Base-by-base conservation (phyloP, 2,797 vertebrate genomes). In the Acestrorhynchus altus region DNA sequence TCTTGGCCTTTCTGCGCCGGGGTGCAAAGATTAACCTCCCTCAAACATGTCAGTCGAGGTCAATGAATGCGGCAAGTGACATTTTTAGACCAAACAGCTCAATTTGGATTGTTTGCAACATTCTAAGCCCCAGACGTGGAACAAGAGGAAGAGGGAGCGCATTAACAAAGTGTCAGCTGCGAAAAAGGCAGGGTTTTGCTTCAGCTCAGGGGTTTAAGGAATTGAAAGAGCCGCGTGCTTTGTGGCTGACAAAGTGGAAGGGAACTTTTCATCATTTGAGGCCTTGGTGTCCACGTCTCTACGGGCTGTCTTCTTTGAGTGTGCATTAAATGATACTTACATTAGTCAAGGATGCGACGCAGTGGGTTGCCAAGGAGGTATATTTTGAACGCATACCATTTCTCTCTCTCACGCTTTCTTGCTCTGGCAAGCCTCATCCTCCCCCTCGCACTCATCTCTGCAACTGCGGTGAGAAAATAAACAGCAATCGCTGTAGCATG, bases 401-500 rank as follows among this genome's bases (percentile, higher is more conserved):
- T 28, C 44, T 74, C 72, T 74, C 72, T 49, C 72, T 74, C 47
- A 52, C 31, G 31, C 49, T n/a, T 39, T 39, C 49, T 70, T 49
- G 16, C 63, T 65, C 63, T 46, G 40, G 35, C 31, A 31, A 72
- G 15, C 24, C 12, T 61, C 47, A 28, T 56, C 72, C 46, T 65
- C 31, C 18, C 61, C 35, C 74, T 65, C 47, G 39, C 24, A 22
- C 69, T 57, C 54, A 28, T 59, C 71, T 54, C 35, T 39, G 40
- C n/a, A 40, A 20, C 66, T 70, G 11, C 56, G 46, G 69, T 42
- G 69, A 81, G 76, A 68, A 86, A 83, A 84, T 86, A 83, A 86
- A 85, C 85, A 82, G 83, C 75, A 70, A 68, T 82, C 81, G 80
- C 78, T 82, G 85, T 86, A 81, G 77, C 85, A 79, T 85, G 83